Conservation (phyloP, 2,113 vertebrate genomes). For the Gobiocypris rarus region DNA sequence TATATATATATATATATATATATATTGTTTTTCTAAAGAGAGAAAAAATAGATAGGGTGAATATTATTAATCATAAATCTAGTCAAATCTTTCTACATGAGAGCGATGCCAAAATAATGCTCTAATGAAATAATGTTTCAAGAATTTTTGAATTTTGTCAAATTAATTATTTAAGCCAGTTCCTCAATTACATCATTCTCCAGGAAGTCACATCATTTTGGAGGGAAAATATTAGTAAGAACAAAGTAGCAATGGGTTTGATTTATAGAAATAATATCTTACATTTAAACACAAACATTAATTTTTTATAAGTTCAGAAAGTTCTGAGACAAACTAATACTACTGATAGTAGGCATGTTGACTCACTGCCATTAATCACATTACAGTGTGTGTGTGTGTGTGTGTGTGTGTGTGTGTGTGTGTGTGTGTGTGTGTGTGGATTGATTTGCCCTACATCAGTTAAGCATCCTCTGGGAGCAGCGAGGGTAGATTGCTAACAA, state of each 20-base stretch:
- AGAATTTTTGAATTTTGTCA: no score
- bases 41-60: no score
- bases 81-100: no score
- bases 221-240: background rate
- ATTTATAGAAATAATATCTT: background rate
- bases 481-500: conserved; percentile 10
- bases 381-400: background rate
- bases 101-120: no score
- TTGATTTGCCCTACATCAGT: conserved; percentile 7
- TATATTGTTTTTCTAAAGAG: no score
- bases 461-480: conserved; percentile 23
- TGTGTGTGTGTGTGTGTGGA: conserved; percentile 5
- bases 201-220: background rate
- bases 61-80: no score
- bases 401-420: background rate
- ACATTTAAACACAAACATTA: background rate
- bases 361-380: background rate
- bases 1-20: no score
- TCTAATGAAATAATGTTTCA: background rate
- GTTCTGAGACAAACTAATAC: background rate
- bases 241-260: background rate
- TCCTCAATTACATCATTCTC: background rate
- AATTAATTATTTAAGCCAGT: no score
- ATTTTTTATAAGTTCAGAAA: background rate
- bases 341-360: background rate